phyloP scores from a whole-genome alignment of 2,888 invertebrate species.

The Malthinus seriepunctatus region DNA sequence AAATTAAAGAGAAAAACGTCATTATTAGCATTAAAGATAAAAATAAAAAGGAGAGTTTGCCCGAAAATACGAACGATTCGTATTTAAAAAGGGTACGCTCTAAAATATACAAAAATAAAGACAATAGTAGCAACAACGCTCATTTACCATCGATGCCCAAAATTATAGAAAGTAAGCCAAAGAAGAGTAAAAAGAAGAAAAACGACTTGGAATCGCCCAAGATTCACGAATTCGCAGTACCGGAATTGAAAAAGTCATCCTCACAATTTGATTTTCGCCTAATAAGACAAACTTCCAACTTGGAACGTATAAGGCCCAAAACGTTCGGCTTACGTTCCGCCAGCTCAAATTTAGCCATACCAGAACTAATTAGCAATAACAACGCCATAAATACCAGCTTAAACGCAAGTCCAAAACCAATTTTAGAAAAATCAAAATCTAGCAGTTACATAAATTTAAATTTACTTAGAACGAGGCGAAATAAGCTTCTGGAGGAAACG shows the following conservation, averaged over 20 bases:
- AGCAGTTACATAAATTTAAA: slow-evolving; percentile 55
- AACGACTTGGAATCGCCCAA: slow-evolving; percentile 22
- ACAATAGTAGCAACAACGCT: slow-evolving; percentile 32
- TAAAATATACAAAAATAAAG: slow-evolving; percentile 51
- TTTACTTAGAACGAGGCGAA: slow-evolving; percentile 47
- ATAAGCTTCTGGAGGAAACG: slow-evolving; percentile 47
- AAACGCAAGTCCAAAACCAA: slow-evolving; percentile 38
- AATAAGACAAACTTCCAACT: slow-evolving; percentile 52
- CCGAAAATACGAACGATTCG: slow-evolving; percentile 33
- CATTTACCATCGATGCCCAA: slow-evolving; percentile 42
- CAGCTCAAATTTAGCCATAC: slow-evolving; percentile 37
- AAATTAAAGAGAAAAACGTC: slow-evolving; percentile 2
- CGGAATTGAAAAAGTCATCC: slow-evolving; percentile 30
- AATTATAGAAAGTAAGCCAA: slow-evolving; percentile 39
- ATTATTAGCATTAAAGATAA: not conserved
- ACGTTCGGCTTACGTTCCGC: slow-evolving; percentile 43
- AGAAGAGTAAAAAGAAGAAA: slow-evolving; percentile 40
- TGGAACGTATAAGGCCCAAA: slow-evolving; percentile 48
- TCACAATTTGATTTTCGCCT: slow-evolving; percentile 49
- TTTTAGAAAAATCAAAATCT: slow-evolving; percentile 53
- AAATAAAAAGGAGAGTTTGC: slow-evolving; percentile 18
- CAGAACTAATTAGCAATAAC: slow-evolving; percentile 35
- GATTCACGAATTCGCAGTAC: slow-evolving; percentile 12
- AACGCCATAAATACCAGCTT: slow-evolving; percentile 9
- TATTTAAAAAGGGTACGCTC: slow-evolving; percentile 53